Evolutionary conservation across 2,888 invertebrate species (phyloP), one percentile per base, ranked within the genome.

Genomic region (Atethmia centrago): DNA sequence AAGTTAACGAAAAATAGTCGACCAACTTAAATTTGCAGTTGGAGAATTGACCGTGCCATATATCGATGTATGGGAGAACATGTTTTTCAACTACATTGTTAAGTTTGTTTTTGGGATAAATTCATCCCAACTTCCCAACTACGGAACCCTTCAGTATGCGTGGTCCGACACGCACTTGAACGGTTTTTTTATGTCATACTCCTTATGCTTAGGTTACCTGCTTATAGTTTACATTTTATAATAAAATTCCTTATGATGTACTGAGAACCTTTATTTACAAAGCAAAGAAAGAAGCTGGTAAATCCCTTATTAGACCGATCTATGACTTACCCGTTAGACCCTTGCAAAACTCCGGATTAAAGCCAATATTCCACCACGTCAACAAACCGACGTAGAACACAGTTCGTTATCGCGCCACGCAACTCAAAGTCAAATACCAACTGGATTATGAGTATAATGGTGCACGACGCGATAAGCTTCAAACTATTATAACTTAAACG

Each of bases 391-490:
- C 49, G 58, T 49, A 28, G 31, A 53, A 69, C 64, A 58, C 67
- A 28, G 74, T 64, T 64, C 47, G 61, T 12, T 83, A 80, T 83
- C 83, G 72, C 66, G 14, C 59, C 82, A 80, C 84, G 84, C 84
- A 84, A 84, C 71, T 67, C 40, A 36, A 66, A 80, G 62, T 76
- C 71, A 71, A 71, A 83, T 69, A 64, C 56, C 36, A 81, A 82
- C 71, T 84, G 80, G 76, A 82, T 82, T 84, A 82, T 68, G 66
- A 84, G 81, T 69, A 84, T 71, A 82, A 82, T 80, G 56, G 84
- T 84, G 76, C 76, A 68, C 65, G 68, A 59, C 47, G 74, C 69
- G 85, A 85, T 83, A 85, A 83, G 83, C 73, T 53, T 68, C 51
- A 45, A 69, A 76, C 73, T 85, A 70, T 74, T 85, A 83, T 83